Evolutionary conservation across 2,797 vertebrate species (phyloP).

Genomic region (Gymnothorax reevesii): DNA sequence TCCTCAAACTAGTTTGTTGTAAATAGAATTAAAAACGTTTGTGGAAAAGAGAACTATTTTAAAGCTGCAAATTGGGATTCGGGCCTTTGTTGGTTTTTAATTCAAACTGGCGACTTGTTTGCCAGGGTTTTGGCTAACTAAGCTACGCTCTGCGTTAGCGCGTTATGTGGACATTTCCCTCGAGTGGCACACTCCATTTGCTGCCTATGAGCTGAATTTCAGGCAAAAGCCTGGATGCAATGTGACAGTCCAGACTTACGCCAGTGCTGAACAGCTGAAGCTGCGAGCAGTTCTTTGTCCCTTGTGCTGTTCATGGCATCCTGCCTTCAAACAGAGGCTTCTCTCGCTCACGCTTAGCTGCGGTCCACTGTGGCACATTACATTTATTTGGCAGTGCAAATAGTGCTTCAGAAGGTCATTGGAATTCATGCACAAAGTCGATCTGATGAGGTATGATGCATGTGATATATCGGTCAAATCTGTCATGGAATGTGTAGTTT

Average conservation of each 20-base stretch:
- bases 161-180: constrained; percentile 17
- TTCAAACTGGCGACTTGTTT: background rate
- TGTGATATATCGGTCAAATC: too few species aligned
- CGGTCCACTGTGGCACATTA: too few species aligned
- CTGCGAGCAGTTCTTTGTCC: background rate
- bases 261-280: background rate
- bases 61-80: background rate
- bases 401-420: too few species aligned
- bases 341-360: too few species aligned
- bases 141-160: background rate
- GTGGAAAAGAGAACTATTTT: background rate
- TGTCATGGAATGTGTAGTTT: too few species aligned
- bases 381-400: too few species aligned
- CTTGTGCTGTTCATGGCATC: background rate
- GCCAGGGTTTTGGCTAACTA: background rate
- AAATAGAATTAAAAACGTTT: background rate
- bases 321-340: background rate
- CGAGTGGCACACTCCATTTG: constrained; percentile 38
- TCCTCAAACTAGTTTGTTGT: background rate
- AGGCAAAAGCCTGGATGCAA: constrained; percentile 1
- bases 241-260: background rate
- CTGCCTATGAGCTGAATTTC: constrained; percentile 1
- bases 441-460: too few species aligned
- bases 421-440: too few species aligned
- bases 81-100: background rate